Conservation (phyloP, 2,797 vertebrate genomes). For the Urocyon cinereoargenteus region DNA sequence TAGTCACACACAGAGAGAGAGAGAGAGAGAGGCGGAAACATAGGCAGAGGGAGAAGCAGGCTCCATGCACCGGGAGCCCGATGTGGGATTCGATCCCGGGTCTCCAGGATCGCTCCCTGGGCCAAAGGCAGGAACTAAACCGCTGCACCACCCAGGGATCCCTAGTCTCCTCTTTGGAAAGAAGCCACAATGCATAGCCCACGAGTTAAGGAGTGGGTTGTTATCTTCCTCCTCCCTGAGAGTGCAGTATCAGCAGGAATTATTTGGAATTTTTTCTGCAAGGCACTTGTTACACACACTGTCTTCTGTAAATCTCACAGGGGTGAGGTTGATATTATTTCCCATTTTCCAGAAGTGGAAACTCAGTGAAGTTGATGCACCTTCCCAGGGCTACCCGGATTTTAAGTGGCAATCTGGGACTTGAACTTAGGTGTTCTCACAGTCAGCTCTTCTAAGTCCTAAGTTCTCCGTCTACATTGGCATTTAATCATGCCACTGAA, state of each 20-base stretch:
- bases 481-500: neutral
- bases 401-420: neutral
- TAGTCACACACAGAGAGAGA: too few relatives aligned
- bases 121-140: too few relatives aligned
- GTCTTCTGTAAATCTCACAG: neutral
- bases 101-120: too few relatives aligned
- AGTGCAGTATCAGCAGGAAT: too few relatives aligned
- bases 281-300: neutral
- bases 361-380: neutral
- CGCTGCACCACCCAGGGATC: too few relatives aligned
- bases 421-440: neutral
- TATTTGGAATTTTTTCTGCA: neutral
- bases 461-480: neutral
- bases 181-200: neutral
- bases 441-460: neutral
- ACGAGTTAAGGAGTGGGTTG: accelerated
- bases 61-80: too few relatives aligned
- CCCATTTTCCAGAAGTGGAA: neutral
- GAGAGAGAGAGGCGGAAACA: too few relatives aligned
- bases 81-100: too few relatives aligned
- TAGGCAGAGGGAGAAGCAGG: too few relatives aligned
- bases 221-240: accelerated
- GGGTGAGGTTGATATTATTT: neutral
- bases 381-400: neutral
- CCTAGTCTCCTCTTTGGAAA: accelerated